phyloP scores from a whole-genome alignment of 2,113 vertebrate genomes.

The Origma solitaria region DNA sequence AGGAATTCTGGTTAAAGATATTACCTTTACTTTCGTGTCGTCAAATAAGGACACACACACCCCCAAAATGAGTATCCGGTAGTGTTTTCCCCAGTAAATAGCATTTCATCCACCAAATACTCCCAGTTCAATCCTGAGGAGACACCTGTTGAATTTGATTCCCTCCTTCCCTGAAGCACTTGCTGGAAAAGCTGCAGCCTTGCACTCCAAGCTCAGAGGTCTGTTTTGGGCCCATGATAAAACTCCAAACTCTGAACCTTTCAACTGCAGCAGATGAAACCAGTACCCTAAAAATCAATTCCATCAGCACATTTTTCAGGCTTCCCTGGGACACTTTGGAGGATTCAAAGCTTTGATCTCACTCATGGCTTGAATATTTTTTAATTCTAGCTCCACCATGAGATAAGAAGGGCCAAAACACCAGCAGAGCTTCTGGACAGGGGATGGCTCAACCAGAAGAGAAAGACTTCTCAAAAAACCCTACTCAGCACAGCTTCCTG shows the following conservation, averaged over 20 bases:
- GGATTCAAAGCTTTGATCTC: neutral
- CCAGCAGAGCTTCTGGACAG: neutral
- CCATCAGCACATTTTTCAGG: neutral
- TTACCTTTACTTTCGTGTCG: neutral
- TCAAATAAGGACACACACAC: neutral
- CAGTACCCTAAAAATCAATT: neutral
- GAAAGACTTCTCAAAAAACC: neutral
- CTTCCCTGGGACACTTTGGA: neutral
- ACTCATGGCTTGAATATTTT: neutral
- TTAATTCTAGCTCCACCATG: neutral
- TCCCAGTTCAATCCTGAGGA: neutral
- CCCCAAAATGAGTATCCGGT: neutral
- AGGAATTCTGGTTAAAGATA: neutral
- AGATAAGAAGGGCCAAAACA: neutral
- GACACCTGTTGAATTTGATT: neutral
- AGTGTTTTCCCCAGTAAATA: neutral
- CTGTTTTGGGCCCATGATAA: fast-evolving
- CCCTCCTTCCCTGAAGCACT: neutral
- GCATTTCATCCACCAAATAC: neutral
- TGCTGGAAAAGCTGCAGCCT: neutral
- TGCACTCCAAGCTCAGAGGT: neutral
- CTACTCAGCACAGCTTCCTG: neutral
- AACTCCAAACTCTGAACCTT: neutral
- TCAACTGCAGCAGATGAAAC: neutral
- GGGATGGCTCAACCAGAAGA: neutral